Conservation (phyloP, 2,888 invertebrate species). For the Mythimna ferrago region DNA sequence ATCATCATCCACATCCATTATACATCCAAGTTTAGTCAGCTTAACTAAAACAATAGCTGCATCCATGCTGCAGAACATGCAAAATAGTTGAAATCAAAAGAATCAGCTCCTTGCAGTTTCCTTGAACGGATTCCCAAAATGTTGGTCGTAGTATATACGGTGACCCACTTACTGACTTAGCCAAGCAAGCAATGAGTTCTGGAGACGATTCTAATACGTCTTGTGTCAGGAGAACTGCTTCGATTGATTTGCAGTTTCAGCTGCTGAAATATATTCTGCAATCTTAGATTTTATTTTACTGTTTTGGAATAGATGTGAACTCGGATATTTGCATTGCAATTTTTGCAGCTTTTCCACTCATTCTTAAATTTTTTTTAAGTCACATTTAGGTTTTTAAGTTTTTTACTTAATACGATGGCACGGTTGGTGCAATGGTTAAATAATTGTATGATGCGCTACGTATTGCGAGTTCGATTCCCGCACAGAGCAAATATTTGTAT, state of each 20-base stretch:
- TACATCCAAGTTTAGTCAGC: not conserved
- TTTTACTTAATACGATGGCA: no score
- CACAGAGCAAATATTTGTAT: no score
- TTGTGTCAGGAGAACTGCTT: conserved; percentile 44
- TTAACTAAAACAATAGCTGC: conserved; percentile 22
- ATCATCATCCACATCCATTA: no score
- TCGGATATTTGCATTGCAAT: not conserved
- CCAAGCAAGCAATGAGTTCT: conserved; percentile 44
- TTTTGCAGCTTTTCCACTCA: not conserved
- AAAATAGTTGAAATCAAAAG: conserved; percentile 22
- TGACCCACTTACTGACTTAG: conserved; percentile 50
- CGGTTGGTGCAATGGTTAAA: no score
- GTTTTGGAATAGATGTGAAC: not conserved
- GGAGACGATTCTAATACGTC: conserved; percentile 54
- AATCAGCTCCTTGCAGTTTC: conserved; percentile 20
- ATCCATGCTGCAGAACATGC: conserved; percentile 24
- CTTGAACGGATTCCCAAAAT: conserved; percentile 8
- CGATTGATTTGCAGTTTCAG: conserved; percentile 40
- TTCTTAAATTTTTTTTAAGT: not conserved
- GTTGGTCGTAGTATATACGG: conserved; percentile 5
- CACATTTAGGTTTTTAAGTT: no score
- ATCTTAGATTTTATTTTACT: conserved; percentile 12
- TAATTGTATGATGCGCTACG: no score
- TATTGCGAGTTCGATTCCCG: no score
- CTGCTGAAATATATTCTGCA: conserved; percentile 25